A percentile compares a stretch with the other conserved stretches of the same genome.
Conservation (phyloP, 2,888 invertebrate species). For the Orthosia incerta region DNA sequence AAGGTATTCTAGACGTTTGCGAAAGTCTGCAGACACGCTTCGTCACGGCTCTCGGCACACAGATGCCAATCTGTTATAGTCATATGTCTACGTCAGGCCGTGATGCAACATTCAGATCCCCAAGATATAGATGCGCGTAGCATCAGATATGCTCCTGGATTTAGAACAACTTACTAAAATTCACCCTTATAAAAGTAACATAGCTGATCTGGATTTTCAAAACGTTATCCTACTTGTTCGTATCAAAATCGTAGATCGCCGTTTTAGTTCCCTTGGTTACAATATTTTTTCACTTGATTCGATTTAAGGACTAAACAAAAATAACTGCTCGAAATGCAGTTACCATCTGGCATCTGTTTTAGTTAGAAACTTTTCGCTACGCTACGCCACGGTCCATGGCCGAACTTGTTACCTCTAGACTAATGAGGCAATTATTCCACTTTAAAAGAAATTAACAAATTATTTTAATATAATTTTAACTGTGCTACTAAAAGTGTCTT, state of each 20-base stretch:
- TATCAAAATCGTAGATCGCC: background rate
- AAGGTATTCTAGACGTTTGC: constrained; percentile 78
- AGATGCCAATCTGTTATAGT: constrained; percentile 83
- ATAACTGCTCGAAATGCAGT: constrained; percentile 13
- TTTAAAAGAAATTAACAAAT: constrained; percentile 39
- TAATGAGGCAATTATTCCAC: constrained; percentile 38
- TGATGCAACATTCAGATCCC: constrained; percentile 78
- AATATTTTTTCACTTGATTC: too few relatives aligned
- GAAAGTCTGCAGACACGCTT: constrained; percentile 83
- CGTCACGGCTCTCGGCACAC: constrained; percentile 81
- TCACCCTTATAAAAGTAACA: constrained; percentile 8
- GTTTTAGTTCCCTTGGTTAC: background rate
- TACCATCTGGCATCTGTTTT: constrained; percentile 22
- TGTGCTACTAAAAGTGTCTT: constrained; percentile 14
- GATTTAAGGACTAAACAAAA: background rate
- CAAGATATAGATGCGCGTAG: constrained; percentile 32
- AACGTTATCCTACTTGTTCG: background rate
- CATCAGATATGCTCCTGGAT: constrained; percentile 30
- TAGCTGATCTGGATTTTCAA: background rate
- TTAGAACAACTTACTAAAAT: constrained; percentile 11
- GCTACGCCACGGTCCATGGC: constrained; percentile 23
- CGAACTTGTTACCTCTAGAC: constrained; percentile 38
- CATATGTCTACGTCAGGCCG: constrained; percentile 81
- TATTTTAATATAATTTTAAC: constrained; percentile 26
- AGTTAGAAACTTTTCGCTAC: constrained; percentile 36